Percentiles rank a stretch among this genome's conserved stretches.
Evolutionary conservation across 2,113 vertebrate genomes (phyloP).

Genomic region (Eclectus roratus): DNA sequence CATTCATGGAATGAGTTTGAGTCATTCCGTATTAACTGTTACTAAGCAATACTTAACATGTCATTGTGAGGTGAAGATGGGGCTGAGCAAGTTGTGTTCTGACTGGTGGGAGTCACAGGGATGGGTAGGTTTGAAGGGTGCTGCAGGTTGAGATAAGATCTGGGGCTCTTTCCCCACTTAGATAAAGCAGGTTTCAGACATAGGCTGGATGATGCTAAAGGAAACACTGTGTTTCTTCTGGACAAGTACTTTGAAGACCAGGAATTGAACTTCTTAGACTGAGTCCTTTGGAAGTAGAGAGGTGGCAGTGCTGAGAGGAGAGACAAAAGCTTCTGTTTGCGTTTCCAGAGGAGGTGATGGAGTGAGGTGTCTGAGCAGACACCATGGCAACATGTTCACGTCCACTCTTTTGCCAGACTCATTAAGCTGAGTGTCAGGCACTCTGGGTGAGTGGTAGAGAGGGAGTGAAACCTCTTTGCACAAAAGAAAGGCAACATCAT

Average conservation of each 20-base stretch:
- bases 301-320: background rate
- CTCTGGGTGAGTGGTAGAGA: background rate
- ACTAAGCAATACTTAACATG: constrained; percentile 25
- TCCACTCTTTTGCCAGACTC: background rate
- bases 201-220: background rate
- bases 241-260: background rate
- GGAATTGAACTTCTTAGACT: background rate
- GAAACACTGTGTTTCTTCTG: background rate
- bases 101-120: background rate
- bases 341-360: background rate
- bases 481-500: background rate
- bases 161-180: background rate
- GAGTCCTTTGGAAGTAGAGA: background rate
- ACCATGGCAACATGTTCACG: background rate
- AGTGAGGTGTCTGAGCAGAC: background rate
- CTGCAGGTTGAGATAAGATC: background rate
- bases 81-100: background rate
- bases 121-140: background rate
- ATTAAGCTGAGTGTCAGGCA: background rate
- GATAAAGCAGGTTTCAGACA: background rate
- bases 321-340: background rate
- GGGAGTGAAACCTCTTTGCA: background rate
- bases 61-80: background rate
- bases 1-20: constrained; percentile 30
- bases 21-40: background rate